These are phyloP conservation scores for Chaetodon auriga DNA, from an alignment of 2,113 vertebrate genomes.

Conservation along the genomic window DNA sequence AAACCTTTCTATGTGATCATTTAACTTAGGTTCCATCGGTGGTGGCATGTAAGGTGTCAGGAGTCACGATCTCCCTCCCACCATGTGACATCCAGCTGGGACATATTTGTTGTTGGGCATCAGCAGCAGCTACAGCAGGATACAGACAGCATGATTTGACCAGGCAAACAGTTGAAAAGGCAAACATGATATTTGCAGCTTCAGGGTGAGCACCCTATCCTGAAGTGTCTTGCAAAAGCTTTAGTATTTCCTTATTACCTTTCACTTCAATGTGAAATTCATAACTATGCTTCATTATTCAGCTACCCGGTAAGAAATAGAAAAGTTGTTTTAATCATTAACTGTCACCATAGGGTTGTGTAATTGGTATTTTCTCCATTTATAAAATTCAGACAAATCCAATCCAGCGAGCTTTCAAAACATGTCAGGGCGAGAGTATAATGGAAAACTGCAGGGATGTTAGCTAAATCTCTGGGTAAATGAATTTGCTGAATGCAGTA, in stretches of 20 bases:
- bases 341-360: constrained; percentile 10
- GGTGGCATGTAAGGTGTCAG: not conserved
- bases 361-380: constrained; percentile 23
- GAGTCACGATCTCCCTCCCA: not conserved
- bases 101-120: constrained; percentile 2
- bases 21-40: not conserved
- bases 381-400: constrained; percentile 9
- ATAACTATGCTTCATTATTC: constrained; percentile 13
- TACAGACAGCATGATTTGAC: constrained; percentile 2
- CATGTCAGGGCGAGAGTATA: not conserved
- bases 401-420: constrained; percentile 9
- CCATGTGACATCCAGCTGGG: constrained; percentile 23
- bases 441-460: constrained; percentile 6
- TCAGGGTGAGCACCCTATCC: not conserved
- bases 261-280: not conserved
- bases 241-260: constrained; percentile 11
- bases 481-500: not conserved
- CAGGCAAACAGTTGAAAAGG: too few species aligned
- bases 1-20: not conserved
- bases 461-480: not conserved
- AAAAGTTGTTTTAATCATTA: constrained; percentile 20
- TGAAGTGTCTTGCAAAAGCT: not conserved
- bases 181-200: constrained; percentile 11
- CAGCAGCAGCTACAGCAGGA: constrained; percentile 26
- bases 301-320: not conserved